Evolutionary conservation across 2,113 vertebrate genomes (phyloP), one percentile per base, ranked within the genome.

Genomic region (Hoplias malabaricus): DNA sequence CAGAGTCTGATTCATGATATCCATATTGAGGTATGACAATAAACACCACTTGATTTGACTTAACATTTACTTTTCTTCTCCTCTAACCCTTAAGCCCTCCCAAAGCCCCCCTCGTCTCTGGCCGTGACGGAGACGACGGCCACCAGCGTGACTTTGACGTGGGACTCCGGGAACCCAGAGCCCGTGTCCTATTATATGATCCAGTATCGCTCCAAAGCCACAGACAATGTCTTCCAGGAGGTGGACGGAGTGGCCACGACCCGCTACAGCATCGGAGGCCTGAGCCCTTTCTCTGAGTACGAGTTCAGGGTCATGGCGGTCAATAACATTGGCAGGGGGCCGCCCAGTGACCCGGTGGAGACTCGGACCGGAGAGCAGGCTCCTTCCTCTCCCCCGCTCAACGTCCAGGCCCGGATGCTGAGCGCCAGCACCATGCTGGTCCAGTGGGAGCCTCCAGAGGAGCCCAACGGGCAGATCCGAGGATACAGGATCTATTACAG

Each of bases 221-320:
- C 83, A 0, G 95, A 96, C 19, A 93, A 95, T 4, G 90, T 92
- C 53, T 98, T 96, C 90, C 96, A 98, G 86, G 98, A 99, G 83
- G 94, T 98, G 77, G 96, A 99, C 2, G 96, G 96, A 0, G 97
- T 99, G 13, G 96, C 98, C 21, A 97, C 96, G 2, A 99, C 96
- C 0, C 94, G 98, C 72, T 99, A 99, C 84, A 99, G 96, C 90
- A 98, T 99, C 2, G 97, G 98, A 0, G 98, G 98, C 63, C 95
- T 99, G 73, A 96, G 96, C 86, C 98, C 98, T 2, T 98, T 95
- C 86, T 98, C 97, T 0, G 95, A 98, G 48, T 99, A 99, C 0
- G 95, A 96, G 81, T 97, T 99, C 82, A 93, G 92, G 0, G 92
- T 96, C 75, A 91, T 99, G 77, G 97, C 96, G 0, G 94, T 99